Base-by-base conservation (phyloP, 2,113 vertebrate genomes). In the Campylomormyrus tamandua region DNA sequence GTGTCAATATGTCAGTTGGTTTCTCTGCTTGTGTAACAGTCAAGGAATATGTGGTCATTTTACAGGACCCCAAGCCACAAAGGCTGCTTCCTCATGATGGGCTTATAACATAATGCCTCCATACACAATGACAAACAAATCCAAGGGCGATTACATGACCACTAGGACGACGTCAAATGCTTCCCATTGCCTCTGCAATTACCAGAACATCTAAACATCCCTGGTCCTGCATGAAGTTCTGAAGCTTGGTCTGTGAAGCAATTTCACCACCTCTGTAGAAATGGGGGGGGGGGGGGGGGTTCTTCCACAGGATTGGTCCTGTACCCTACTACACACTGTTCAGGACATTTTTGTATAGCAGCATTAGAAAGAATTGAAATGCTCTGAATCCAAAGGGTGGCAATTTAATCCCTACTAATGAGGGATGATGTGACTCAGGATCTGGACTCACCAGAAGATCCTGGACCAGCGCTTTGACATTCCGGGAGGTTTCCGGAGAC, bases 391-490 rank as follows among this genome's bases (percentile, higher is more conserved):
- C 70, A 74, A 74, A 77, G 70, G 31, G 13, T 6, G 35, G 17
- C 11, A 17, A 39, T 77, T 77, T 77, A 48, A 83, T 17, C 35
- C 35, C 77, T 45, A 45, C 35, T 83, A 21, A 83, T 45, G 77
- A 83, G 39, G 77, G 31, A 83, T 45, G 35, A 83, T 9, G 35
- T 42, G 39, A 83, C 39, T 46, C 6, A 46, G 80, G 80, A 83
- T 5, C 46, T 31, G 31, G 27, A 31, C 98, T 97, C 94, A 99
- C 98, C 97, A 99, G 95, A 89, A 99, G 94, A 85, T 97, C 97
- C 93, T 98, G 98, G 80, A 99, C 98, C 84, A 99, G 94, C 88
- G 98, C 97, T 92, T 98, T 99, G 93, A 99, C 98, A 0, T 96
- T 98, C 83, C 97, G 97, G 0, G 97, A 98, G 0, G 98, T 99